Evolutionary conservation across 2,888 invertebrate genomes (phyloP), one percentile per base, ranked within the genome.

Genomic region (Heliconius erato): DNA sequence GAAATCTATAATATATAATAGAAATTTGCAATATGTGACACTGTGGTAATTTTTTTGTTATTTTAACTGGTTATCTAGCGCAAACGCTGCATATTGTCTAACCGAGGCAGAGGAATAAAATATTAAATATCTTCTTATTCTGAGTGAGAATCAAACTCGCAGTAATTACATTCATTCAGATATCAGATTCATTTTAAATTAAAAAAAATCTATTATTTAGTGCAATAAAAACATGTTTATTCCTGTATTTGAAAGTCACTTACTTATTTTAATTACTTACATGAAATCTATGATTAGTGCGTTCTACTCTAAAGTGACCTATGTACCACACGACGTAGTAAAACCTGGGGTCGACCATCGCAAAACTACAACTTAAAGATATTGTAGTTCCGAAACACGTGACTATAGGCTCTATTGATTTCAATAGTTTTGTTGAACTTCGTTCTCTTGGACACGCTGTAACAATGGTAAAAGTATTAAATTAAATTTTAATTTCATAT

Each of bases 301-400:
- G 85, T 77, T 89, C 88, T 1, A 90, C 87, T 83, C 84, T 87
- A 44, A 86, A 88, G 54, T 83, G 86, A 0, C 90, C 90, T 26
- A 90, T 81, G 59, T 88, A 85, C 91, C 91, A 91, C 6, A 89
- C 87, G 0, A 89, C 89, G 54, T 85, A 89, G 81, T 84, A 89
- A 80, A 86, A 88, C 44, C 81, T 83, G 0, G 85, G 71, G 26
- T 89, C 86, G 12, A 83, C 68, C 1, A 88, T 28, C n/a, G 79
- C 83, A 28, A 89, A 90, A 79, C 84, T 81, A 77, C 90, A 90
- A 40, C 84, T 85, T 3, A 89, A 88, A 0, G 85, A 69, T 32
- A 90, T 81, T 49, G 84, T 85, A 7, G 88, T 84, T 7, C 90
- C 90, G n/a, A 87, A 84, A 68, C 85, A 87, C 1, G 88, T 86